Evolutionary conservation across 2,113 vertebrate genomes (phyloP), one percentile per base, ranked within the genome.

Genomic region (Nothocercus julius): DNA sequence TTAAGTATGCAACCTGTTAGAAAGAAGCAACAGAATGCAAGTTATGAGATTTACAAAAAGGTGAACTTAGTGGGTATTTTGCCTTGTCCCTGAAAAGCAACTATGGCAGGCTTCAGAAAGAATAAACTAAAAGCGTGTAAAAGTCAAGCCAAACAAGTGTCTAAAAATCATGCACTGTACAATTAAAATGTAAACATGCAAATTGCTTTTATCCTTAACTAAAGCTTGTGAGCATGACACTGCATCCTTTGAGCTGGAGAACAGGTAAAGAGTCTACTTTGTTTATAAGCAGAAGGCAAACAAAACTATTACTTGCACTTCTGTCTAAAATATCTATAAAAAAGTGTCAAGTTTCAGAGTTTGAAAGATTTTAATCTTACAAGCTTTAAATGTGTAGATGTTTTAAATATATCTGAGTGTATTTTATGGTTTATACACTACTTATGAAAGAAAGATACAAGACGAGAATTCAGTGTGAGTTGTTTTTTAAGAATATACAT

Each of bases 401-500:
- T 54, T 78, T 80, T 72, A 85, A 82, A 76, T 75, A 61, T 24
- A 85, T 28, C 53, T 78, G 30, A 47, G 76, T 38, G 70, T 42
- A 54, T 84, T 66, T 28, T 2, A 73, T 11, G 0, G n/a, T 54
- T 87, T 68, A 70, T 91, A 40, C 16, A 82, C 21, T 58, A 74
- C 47, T 91, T 82, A 89, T 0, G 5, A 54, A 90, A 78, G 61
- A 64, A 85, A 94, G 78, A 78, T 47, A 90, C 12, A 79, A 27
- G 45, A 51, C 9, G 63, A 85, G 59, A 95, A 84, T 66, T 87
- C 76, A 45, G 32, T 76, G 74, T 7, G 44, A 78, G 40, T 79
- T 80, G 74, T 89, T 94, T 63, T 89, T 94, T 61, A 74, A 30
- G 92, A 94, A 90, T 87, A 93, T 98, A 98, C 97, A 94, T 98